Evolutionary conservation across 2,888 invertebrate genomes (phyloP).

Genomic region (Lissocephala sabroskyi): DNA sequence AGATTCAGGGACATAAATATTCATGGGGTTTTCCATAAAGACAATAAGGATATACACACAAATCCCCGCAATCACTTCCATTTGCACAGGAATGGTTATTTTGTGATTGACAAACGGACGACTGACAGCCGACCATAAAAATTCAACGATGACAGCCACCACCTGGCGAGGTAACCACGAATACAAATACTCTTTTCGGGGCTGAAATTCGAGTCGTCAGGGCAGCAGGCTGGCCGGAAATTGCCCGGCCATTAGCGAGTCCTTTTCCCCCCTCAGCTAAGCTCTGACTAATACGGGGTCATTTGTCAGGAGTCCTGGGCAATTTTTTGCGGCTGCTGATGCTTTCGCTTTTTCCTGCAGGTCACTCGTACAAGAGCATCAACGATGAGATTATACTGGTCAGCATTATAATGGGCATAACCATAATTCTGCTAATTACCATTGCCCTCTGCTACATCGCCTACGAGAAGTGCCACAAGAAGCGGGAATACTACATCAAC

Average conservation of each 20-base stretch:
- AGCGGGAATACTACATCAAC: conserved; percentile 79
- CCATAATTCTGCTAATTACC: conserved; percentile 84
- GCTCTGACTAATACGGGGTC: conserved; percentile 6
- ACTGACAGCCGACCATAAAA: too few relatives aligned
- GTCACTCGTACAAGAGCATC: conserved; percentile 84
- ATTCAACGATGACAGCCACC: too few relatives aligned
- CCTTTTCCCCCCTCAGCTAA: too few relatives aligned
- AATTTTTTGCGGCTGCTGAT: conserved; percentile 7
- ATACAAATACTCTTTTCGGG: too few relatives aligned
- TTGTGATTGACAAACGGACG: conserved; percentile 35
- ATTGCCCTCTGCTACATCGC: conserved; percentile 87
- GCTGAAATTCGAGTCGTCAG: too few relatives aligned
- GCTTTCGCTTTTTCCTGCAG: conserved; percentile 72
- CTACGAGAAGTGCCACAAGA: conserved; percentile 82
- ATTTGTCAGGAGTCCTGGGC: conserved; percentile 27
- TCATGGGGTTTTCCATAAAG: conserved; percentile 16
- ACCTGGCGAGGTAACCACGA: too few relatives aligned
- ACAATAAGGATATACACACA: conserved; percentile 1
- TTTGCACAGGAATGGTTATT: conserved; percentile 3
- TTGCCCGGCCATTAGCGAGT: too few relatives aligned
- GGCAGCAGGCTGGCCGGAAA: too few relatives aligned
- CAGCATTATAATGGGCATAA: conserved; percentile 88
- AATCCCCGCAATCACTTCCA: conserved; percentile 7
- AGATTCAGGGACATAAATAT: conserved; percentile 28
- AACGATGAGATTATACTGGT: conserved; percentile 91